Conservation (phyloP, 1,140 invertebrate species). For the Myzus persicae region DNA sequence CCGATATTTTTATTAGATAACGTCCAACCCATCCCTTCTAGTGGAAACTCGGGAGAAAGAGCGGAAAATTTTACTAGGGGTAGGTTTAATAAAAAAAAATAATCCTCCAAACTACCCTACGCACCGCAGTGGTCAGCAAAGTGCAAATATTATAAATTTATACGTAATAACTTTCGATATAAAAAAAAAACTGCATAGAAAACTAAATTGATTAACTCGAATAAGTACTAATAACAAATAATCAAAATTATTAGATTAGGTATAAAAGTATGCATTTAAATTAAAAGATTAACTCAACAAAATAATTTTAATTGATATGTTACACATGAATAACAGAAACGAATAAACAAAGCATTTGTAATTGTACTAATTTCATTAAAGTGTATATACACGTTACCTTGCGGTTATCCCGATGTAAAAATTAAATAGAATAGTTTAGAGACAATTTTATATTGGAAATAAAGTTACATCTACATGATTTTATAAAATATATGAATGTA, state of each 20-base stretch:
- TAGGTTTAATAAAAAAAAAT: conserved; percentile 55
- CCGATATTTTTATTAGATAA: conserved; percentile 59
- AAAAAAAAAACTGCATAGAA: not conserved
- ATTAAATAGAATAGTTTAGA: not conserved
- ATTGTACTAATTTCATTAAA: not conserved
- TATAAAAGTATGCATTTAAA: not conserved
- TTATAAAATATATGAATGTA: not conserved
- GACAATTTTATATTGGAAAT: not conserved
- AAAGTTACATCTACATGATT: not conserved
- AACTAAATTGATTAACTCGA: not conserved
- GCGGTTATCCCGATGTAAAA: not conserved
- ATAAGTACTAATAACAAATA: not conserved
- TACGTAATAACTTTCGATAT: not conserved
- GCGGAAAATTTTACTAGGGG: conserved; percentile 50
- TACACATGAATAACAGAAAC: not conserved
- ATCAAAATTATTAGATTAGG: not conserved
- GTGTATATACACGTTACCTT: not conserved
- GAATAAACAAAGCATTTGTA: not conserved
- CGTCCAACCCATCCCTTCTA: conserved; percentile 38
- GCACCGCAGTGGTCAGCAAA: conserved; percentile 36
- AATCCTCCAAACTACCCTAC: conserved; percentile 47
- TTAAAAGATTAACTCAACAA: not conserved
- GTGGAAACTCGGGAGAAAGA: not conserved
- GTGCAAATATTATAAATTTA: not conserved
- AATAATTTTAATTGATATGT: not conserved